Evolutionary conservation across 2,888 invertebrate genomes (phyloP), one percentile per base, ranked within the genome.

Genomic region (Ennomos quercinarius): DNA sequence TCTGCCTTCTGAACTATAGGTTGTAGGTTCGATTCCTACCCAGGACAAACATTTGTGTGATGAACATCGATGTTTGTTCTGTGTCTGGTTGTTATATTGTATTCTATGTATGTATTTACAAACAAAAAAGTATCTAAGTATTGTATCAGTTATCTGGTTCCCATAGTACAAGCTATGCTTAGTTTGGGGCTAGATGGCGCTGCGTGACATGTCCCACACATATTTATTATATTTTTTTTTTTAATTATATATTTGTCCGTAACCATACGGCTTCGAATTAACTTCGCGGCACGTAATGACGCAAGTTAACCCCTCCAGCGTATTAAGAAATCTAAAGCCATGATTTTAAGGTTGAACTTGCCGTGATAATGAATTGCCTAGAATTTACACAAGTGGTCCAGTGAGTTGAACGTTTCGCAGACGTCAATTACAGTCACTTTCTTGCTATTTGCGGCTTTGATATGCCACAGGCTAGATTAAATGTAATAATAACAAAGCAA

Each of bases 241-340:
- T n/a, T n/a, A 88, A 88, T 89, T 90, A 89, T 90, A 88, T 86
- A 89, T 87, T 86, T 83, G 82, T 79, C 78, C 80, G 62, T 83
- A 84, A 83, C 87, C 86, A 86, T 89, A 86, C 89, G 85, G 87
- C 86, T 85, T 88, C 84, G 79, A 85, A 89, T 90, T 87, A 86
- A 87, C 80, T 83, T 76, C 77, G 73, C 76, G 74, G 73, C 76
- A 74, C 80, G 84, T 87, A 89, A 89, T 90, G 90, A 87, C 87
- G 85, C 84, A 84, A 83, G 80, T 76, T 10, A 48, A 38, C 13
- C 10, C 8, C 17, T n/a, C 10, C 62, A 63, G 38, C 59, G 61
- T 6, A 83, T 64, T 83, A 47, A 56, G n/a, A 61, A 63, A 60
- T 68, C 61, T 87, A 76, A 64, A 10, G 11, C 1, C 0, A 0